These are phyloP conservation scores for Aphelinus atriplicis DNA, from an alignment of 1,140 invertebrate species.

Conservation along the genomic window DNA sequence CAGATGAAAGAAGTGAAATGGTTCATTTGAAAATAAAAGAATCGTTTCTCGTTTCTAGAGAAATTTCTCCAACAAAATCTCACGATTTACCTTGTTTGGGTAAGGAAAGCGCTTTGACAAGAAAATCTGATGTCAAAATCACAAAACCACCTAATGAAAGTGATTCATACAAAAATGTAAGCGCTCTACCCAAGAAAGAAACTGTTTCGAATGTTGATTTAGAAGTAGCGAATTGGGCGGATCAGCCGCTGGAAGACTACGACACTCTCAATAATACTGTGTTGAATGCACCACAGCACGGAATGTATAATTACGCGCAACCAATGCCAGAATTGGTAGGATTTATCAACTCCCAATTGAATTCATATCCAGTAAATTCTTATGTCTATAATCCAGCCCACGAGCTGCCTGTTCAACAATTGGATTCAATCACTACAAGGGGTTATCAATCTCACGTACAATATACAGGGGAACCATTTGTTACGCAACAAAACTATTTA, in stretches of 20 bases:
- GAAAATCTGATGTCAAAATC: background rate
- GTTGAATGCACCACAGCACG: conserved; percentile 28
- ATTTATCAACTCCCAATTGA: conserved; percentile 65
- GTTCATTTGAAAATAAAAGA: conserved; percentile 41
- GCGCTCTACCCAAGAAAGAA: background rate
- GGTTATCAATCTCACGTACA: conserved; percentile 48
- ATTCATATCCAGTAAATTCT: conserved; percentile 53
- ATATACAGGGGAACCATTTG: conserved; percentile 48
- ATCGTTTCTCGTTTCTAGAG: background rate
- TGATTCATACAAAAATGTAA: background rate
- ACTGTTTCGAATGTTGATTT: background rate
- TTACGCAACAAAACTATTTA: conserved; percentile 49
- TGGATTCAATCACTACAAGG: conserved; percentile 46
- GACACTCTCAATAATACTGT: conserved; percentile 38
- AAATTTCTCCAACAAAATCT: conserved; percentile 4
- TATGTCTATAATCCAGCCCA: conserved; percentile 52
- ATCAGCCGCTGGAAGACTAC: conserved; percentile 44
- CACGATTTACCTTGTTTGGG: background rate
- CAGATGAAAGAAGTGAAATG: conserved; percentile 45
- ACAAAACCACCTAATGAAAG: background rate
- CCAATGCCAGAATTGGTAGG: conserved; percentile 66
- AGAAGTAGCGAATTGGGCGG: conserved; percentile 43
- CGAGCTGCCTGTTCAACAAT: conserved; percentile 46
- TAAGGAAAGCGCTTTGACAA: conserved; percentile 1
- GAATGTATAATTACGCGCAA: conserved; percentile 65